Evolutionary conservation across 2,888 invertebrate genomes (phyloP).

Genomic region (Watsonalla binaria): DNA sequence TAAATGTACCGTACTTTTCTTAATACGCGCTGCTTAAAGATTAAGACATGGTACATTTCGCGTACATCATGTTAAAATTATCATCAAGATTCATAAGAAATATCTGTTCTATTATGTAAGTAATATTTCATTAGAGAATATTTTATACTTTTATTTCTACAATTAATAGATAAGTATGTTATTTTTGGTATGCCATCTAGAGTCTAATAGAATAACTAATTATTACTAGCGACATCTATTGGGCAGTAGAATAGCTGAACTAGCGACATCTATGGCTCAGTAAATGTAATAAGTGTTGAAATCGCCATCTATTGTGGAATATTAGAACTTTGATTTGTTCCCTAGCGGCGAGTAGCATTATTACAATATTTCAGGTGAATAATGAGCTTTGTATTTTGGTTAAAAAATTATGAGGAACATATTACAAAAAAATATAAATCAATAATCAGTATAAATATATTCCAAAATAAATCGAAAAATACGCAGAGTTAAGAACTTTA

Average conservation of each 20-base stretch:
- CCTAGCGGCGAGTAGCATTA: slow-evolving; percentile 16
- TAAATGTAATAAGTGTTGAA: slow-evolving; percentile 10
- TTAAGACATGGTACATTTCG: too few relatives aligned
- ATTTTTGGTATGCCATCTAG: slow-evolving; percentile 21
- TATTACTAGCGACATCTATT: slow-evolving; percentile 12
- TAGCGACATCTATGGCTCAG: slow-evolving; percentile 20
- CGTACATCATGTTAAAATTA: too few relatives aligned
- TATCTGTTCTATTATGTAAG: too few relatives aligned
- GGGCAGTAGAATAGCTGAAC: slow-evolving; percentile 3
- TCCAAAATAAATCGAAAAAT: not conserved
- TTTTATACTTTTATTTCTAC: too few relatives aligned
- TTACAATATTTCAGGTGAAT: slow-evolving; percentile 1
- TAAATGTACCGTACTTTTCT: too few relatives aligned
- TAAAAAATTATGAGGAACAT: not conserved
- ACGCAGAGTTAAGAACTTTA: not conserved
- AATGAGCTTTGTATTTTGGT: not conserved
- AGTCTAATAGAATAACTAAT: slow-evolving; percentile 10
- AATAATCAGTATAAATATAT: too few relatives aligned
- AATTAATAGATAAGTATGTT: too few relatives aligned
- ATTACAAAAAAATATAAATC: too few relatives aligned
- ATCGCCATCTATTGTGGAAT: slow-evolving; percentile 21
- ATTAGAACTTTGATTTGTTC: slow-evolving; percentile 11
- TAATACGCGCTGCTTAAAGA: too few relatives aligned
- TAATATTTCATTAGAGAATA: too few relatives aligned
- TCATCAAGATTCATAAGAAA: too few relatives aligned